A percentile compares a stretch with the other conserved stretches of the same genome.
phyloP scores from a whole-genome alignment of 2,797 vertebrate genomes.

The Vipera ursinii region DNA sequence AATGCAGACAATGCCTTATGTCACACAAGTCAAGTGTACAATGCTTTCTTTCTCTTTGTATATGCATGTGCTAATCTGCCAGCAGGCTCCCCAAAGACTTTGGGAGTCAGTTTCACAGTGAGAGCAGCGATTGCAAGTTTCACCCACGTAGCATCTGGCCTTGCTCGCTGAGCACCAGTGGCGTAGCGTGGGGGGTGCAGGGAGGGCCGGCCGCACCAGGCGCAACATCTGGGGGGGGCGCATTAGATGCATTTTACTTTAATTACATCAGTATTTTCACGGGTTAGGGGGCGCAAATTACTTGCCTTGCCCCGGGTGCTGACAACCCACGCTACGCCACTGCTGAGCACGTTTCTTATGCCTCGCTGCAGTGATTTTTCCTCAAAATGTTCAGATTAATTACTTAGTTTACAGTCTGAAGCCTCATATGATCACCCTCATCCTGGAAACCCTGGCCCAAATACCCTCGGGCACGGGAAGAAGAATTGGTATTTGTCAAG shows the following conservation, averaged over 20 bases:
- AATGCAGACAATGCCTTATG: conserved; percentile 44
- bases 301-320: too few species aligned
- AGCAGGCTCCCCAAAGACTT: background rate
- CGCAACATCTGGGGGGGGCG: too few species aligned
- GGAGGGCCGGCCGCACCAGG: too few species aligned
- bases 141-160: background rate
- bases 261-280: too few species aligned
- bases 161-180: background rate
- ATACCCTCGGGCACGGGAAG: background rate
- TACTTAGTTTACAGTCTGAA: background rate
- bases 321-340: too few species aligned
- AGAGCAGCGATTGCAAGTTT: conserved; percentile 6
- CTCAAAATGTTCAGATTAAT: background rate
- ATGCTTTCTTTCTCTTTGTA: background rate
- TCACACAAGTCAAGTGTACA: conserved; percentile 34
- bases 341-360: background rate
- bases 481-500: background rate
- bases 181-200: too few species aligned
- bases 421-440: background rate
- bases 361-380: background rate
- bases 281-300: too few species aligned
- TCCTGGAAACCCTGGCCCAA: background rate
- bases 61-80: background rate
- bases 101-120: background rate
- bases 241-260: too few species aligned